Conservation (phyloP, 2,113 vertebrate species). For the Holacanthus passer region DNA sequence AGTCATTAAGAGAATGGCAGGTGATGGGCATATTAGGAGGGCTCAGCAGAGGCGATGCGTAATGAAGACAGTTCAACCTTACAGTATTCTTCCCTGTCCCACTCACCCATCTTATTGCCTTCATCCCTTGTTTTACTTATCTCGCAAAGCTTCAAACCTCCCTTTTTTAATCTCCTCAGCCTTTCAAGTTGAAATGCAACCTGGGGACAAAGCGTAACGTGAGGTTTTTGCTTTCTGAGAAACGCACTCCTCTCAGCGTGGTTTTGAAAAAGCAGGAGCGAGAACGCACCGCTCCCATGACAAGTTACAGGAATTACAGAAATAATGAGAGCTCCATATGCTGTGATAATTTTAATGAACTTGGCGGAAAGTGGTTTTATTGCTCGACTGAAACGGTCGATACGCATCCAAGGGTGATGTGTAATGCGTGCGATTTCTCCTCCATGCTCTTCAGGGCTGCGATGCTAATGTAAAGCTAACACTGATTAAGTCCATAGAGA, state of each 20-base stretch:
- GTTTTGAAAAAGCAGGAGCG: constrained; percentile 30
- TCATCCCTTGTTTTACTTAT: constrained; percentile 57
- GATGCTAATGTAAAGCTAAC: constrained; percentile 11
- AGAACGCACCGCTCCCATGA: constrained; percentile 34
- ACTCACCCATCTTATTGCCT: constrained; percentile 58
- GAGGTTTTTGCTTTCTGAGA: constrained; percentile 45
- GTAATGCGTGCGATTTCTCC: not conserved
- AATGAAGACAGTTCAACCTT: constrained; percentile 76
- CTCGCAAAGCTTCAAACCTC: constrained; percentile 48
- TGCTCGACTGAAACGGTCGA: constrained; percentile 15
- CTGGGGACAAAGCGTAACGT: constrained; percentile 17
- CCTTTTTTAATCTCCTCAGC: constrained; percentile 28
- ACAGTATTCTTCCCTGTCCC: constrained; percentile 58
- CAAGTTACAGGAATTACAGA: constrained; percentile 47
- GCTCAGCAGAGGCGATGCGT: constrained; percentile 67
- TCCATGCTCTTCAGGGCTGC: not conserved
- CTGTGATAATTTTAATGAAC: constrained; percentile 65
- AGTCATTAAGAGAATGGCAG: constrained; percentile 83
- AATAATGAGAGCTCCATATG: constrained; percentile 59
- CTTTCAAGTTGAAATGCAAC: constrained; percentile 54
- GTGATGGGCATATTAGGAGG: constrained; percentile 80
- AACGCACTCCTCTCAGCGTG: constrained; percentile 2
- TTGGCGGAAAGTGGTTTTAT: constrained; percentile 43
- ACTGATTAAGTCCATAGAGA: not conserved
- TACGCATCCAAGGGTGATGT: constrained; percentile 22